phyloP scores from a whole-genome alignment of 2,113 vertebrate species.

The Corydoras sp. region DNA sequence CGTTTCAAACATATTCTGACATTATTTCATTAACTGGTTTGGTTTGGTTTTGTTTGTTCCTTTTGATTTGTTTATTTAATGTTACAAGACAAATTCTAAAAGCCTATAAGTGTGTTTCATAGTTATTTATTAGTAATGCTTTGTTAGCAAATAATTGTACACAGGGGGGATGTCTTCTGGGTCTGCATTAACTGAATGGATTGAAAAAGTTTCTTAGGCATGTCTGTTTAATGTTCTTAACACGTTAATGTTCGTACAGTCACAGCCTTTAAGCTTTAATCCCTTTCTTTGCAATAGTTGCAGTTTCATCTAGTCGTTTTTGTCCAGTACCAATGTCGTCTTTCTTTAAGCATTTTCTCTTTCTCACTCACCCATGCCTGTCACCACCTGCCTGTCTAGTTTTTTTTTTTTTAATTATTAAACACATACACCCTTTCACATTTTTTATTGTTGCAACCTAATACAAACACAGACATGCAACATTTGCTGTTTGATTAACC shows the following conservation, averaged over 20 bases:
- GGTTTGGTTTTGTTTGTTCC: not conserved
- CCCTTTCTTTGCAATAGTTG: constrained; percentile 15
- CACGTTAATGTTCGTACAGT: constrained; percentile 1
- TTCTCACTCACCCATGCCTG: constrained; percentile 1
- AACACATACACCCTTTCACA: constrained; percentile 22
- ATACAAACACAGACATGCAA: no score
- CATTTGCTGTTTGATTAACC: no score
- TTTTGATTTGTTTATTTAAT: not conserved
- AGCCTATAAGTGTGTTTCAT: no score
- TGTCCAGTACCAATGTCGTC: constrained; percentile 2
- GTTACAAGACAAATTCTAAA: not conserved
- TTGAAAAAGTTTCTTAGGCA: no score
- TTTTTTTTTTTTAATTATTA: constrained; percentile 10
- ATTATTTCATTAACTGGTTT: not conserved
- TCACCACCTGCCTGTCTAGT: constrained; percentile 35
- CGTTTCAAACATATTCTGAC: not conserved
- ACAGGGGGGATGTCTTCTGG: not conserved
- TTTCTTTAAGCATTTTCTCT: constrained; percentile 48
- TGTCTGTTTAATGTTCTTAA: not conserved
- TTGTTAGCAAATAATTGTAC: no score
- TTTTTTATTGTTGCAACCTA: no score
- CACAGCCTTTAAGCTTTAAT: not conserved
- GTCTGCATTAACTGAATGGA: not conserved
- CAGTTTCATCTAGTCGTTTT: not conserved
- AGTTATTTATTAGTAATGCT: no score